Percentiles rank a stretch among this genome's conserved stretches.
These are phyloP conservation scores for Willisornis vidua DNA, from an alignment of 2,113 vertebrate species.

Conservation along the genomic window DNA sequence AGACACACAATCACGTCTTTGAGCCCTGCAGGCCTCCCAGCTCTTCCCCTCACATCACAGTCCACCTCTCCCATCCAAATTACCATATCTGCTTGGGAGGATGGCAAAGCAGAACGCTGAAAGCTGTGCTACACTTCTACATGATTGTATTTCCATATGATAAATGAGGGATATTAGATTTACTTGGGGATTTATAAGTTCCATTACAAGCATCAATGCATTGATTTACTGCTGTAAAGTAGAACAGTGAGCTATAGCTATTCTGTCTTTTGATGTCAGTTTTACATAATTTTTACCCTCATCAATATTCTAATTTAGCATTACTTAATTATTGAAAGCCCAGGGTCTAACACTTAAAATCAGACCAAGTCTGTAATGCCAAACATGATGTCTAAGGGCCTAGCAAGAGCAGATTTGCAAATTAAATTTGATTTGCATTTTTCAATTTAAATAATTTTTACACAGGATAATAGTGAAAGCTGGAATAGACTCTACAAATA, in stretches of 20 bases:
- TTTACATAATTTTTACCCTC: not conserved
- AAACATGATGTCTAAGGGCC: not conserved
- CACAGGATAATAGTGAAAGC: not conserved
- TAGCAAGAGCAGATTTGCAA: not conserved
- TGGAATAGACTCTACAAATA: not conserved
- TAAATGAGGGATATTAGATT: not conserved
- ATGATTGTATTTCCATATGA: rapidly evolving
- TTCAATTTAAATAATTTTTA: not conserved
- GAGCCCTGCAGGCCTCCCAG: not conserved
- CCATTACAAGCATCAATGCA: not conserved
- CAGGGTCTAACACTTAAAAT: not conserved
- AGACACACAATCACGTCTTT: not conserved
- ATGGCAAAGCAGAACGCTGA: not conserved
- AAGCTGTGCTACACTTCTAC: not conserved
- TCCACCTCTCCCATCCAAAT: not conserved
- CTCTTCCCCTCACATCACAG: not conserved
- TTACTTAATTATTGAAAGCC: not conserved
- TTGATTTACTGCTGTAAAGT: not conserved
- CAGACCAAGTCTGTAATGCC: not conserved
- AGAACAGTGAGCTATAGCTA: not conserved
- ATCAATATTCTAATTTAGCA: not conserved
- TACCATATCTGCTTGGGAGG: not conserved
- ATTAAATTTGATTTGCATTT: not conserved
- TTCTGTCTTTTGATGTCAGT: not conserved
- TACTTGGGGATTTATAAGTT: not conserved